Base-by-base conservation (phyloP, 2,113 vertebrate species). In the Aix galericulata region DNA sequence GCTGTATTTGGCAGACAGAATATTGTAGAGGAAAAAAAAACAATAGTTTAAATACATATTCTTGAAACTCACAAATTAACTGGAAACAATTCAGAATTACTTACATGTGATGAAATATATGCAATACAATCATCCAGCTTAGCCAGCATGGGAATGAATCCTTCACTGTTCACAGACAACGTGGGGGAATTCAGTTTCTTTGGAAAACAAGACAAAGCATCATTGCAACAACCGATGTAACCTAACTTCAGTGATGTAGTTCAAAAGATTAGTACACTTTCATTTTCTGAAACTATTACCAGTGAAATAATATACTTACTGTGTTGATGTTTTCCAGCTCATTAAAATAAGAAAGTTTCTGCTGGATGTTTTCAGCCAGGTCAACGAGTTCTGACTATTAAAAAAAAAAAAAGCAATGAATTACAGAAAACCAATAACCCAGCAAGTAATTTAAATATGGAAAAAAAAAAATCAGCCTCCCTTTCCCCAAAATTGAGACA, bases 261-360 rank as follows among this genome's bases (percentile, higher is more conserved):
- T 68, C 31, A 52, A 58, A 40, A 75, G 34, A 72, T 9, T 0
- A 0, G 22, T 6, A 90, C 4, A 5, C 6, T 86, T 88, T 32
- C 22, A 40, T 48, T 80, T 91, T 72, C 36, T 79, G 68, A 73
- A 27, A 38, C 29, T 29, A 56, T 22, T 38, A 73, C 46, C 36
- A 46, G 44, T 2, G 4, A 89, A 88, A 26, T 44, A 87, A 79
- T 82, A 77, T 83, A 96, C 98, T 93, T 98, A 99, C 99, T 95
- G 99, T 99, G 94, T 98, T 99, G 94, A 99, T 99, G 95, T 98
- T 99, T 97, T 99, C 99, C 92, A 99, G 94, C 93, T 99, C 99
- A 76, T 99, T 99, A 96, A 99, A 99, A 95, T 99, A 99, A 8
- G 99, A 99, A 69, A 99, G 98, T 93, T 99, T 99, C 96, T 99